Percentiles rank a stretch among this genome's conserved stretches.
phyloP scores from a whole-genome alignment of 2,113 vertebrate genomes.

The Nothocercus julius region DNA sequence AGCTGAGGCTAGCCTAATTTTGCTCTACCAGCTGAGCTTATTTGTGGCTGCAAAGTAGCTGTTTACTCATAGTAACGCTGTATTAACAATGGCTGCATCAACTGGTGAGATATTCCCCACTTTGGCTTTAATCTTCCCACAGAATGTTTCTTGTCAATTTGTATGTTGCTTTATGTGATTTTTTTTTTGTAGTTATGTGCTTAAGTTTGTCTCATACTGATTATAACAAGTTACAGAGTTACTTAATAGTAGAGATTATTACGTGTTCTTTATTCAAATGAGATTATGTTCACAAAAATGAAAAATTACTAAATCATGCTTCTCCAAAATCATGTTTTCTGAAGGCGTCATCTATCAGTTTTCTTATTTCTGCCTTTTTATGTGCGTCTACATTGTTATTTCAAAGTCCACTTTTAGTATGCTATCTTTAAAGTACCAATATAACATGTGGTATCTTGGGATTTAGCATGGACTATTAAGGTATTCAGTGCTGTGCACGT shows the following conservation, averaged over 20 bases:
- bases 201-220: neutral
- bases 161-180: neutral
- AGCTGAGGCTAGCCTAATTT: neutral
- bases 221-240: neutral
- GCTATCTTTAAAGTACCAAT: neutral
- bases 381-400: accelerated
- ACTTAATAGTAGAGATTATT: neutral
- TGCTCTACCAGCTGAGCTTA: neutral
- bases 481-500: neutral
- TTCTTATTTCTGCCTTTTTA: neutral
- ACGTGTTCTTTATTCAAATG: neutral
- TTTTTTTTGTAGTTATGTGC: neutral
- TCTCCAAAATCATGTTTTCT: neutral
- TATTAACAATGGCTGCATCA: neutral
- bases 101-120: neutral
- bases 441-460: neutral
- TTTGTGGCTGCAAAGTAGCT: neutral
- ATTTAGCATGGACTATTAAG: neutral
- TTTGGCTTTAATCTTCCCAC: neutral
- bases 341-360: neutral
- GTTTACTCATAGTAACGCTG: neutral
- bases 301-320: neutral
- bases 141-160: neutral
- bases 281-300: neutral
- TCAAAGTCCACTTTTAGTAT: neutral